Evolutionary conservation across 2,888 invertebrate species (phyloP), one percentile per base, ranked within the genome.

Genomic region (Phymatocera aterrima): DNA sequence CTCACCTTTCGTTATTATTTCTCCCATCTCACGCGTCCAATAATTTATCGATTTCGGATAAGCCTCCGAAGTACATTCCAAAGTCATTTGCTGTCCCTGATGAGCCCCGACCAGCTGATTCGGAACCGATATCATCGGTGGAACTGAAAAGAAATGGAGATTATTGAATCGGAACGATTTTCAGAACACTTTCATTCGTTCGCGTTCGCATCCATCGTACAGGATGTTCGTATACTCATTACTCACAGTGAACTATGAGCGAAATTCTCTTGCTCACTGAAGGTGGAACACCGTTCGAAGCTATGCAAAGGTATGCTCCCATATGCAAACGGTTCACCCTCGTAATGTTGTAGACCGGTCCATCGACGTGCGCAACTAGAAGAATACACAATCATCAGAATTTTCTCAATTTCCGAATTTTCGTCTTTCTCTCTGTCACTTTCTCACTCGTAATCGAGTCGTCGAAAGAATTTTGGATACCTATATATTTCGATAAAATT

Each of bases 221-320:
- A n/a, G n/a, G n/a, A n/a, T n/a, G n/a, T 21, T 51, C 18, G 10
- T 64, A 15, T 64, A 31, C 37, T 1, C 78, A 72, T 79, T 90
- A 94, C 96, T 95, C 92, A 96, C 96, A 97, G 91, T 96, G 96
- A 82, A 96, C 96, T 87, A 95, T 95, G 75, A 97, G 93, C 92
- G 95, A 95, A 86, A 97, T 97, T 87, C 97, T 92, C 91, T 97
- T 97, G 93, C 97, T 97, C 83, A 97, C 96, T 43, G 96, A 95
- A 0, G 97, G 97, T 12, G 97, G 97, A 43, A 96, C 95, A 51
- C 96, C 96, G 89, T 97, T 97, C 83, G 95, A 94, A 2, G 95
- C 95, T 84, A 95, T 95, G 91, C 95, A 95, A 77, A 95, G 92
- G 89, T 95, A 95, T 37, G 95, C 93, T 15, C 95, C 95, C 95